Evolutionary conservation across 2,888 invertebrate genomes (phyloP).

Genomic region (Campaea margaritaria): DNA sequence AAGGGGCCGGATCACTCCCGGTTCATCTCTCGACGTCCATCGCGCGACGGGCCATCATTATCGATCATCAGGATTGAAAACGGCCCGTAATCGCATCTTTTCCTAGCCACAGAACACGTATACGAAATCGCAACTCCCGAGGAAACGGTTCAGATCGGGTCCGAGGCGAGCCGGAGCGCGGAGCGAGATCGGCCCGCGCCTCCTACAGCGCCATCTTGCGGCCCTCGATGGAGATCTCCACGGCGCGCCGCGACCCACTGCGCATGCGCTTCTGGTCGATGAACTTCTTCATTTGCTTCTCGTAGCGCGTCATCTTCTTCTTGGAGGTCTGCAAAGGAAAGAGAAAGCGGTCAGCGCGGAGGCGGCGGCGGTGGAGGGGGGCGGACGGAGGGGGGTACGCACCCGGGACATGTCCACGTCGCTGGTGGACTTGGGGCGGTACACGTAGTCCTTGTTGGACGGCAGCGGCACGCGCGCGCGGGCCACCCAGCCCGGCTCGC

Average conservation of each 20-base stretch:
- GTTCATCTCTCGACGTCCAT: too few species aligned
- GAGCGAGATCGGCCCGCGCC: neutral
- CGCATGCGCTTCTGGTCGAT: constrained; percentile 93
- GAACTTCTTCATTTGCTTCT: constrained; percentile 96
- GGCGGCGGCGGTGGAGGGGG: neutral
- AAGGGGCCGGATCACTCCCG: too few species aligned
- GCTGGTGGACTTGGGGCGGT: constrained; percentile 95
- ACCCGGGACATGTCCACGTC: constrained; percentile 94
- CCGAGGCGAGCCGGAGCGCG: neutral
- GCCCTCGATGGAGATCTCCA: constrained; percentile 98
- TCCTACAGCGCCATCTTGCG: constrained; percentile 93
- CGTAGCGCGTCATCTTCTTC: constrained; percentile 95
- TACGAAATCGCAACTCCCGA: too few species aligned
- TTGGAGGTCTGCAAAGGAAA: constrained; percentile 86
- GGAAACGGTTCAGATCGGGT: too few species aligned
- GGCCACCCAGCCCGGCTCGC: constrained; percentile 97
- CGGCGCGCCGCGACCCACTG: constrained; percentile 93
- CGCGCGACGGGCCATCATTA: too few species aligned
- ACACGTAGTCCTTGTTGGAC: constrained; percentile 98
- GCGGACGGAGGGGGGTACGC: neutral
- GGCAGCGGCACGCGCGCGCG: constrained; percentile 97
- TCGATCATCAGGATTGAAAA: too few species aligned
- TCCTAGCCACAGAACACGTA: too few species aligned
- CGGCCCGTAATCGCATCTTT: too few species aligned
- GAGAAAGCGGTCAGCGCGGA: too few species aligned